Conservation (phyloP, 2,797 vertebrate species). For the Poeciliopsis turneri region DNA sequence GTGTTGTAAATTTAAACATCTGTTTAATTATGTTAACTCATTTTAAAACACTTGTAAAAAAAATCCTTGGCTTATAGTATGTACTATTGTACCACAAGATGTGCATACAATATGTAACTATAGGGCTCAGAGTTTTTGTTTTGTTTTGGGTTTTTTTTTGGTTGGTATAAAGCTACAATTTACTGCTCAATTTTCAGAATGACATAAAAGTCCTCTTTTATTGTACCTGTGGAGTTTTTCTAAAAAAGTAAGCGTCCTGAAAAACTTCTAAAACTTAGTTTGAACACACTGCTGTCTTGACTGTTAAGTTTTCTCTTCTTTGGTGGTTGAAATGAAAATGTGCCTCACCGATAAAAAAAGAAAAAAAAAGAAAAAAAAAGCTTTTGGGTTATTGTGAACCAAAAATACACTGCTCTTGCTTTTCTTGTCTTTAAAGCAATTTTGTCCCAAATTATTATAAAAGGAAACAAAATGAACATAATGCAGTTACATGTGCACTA, state of each 20-base stretch:
- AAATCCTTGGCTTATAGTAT: not conserved
- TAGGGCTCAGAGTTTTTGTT: not conserved
- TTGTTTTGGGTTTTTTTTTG: not conserved
- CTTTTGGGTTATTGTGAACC: not conserved
- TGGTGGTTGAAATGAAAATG: not conserved
- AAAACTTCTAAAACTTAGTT: not conserved
- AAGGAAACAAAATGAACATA: not conserved
- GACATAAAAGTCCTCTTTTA: slow-evolving; percentile 8
- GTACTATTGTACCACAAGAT: not conserved
- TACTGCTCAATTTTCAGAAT: slow-evolving; percentile 18
- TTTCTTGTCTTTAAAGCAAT: not conserved
- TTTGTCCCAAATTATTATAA: not conserved
- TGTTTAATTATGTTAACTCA: not conserved
- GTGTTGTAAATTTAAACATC: not conserved
- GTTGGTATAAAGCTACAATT: not conserved
- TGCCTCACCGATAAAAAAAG: not conserved
- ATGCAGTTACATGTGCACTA: not conserved
- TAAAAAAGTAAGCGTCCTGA: not conserved
- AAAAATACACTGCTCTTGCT: slow-evolving; percentile 6
- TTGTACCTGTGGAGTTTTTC: not conserved
- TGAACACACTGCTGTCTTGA: not conserved
- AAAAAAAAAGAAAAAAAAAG: not conserved
- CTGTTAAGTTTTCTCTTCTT: not conserved
- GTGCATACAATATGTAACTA: not conserved
- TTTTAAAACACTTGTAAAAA: not conserved